Percentiles rank a stretch among this genome's conserved stretches.
Evolutionary conservation across 2,888 invertebrate species (phyloP).

Genomic region (Cylindroiulus punctatus): DNA sequence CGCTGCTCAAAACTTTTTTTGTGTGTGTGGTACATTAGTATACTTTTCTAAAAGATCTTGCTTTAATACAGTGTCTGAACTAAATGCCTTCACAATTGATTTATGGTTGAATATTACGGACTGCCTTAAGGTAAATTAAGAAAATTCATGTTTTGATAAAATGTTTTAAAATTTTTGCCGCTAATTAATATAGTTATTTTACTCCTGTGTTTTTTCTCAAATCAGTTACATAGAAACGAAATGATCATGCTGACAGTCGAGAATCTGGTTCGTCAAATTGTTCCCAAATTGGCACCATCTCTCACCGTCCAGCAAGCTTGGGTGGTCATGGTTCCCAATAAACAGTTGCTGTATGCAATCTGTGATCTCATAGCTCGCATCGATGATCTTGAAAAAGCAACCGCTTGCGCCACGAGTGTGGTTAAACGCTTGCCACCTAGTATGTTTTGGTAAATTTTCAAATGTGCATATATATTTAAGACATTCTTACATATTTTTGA

Average conservation of each 20-base stretch:
- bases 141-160: background rate
- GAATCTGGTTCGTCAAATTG: conserved; percentile 23
- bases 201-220: background rate
- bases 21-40: background rate
- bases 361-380: conserved; percentile 36
- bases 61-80: background rate
- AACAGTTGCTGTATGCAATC: background rate
- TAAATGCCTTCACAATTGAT: background rate
- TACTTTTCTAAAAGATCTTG: background rate
- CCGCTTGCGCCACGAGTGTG: conserved; percentile 30
- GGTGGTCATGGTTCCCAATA: conserved; percentile 19
- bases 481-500: background rate
- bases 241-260: conserved; percentile 39
- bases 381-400: conserved; percentile 43
- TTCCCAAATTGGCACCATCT: conserved; percentile 31
- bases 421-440: conserved; percentile 35
- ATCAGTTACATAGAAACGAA: background rate
- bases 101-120: background rate
- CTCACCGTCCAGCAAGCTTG: conserved; percentile 8
- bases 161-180: too few species aligned
- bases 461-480: background rate
- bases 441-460: background rate
- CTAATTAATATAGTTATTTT: too few species aligned
- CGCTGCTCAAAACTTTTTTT: background rate
- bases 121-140: conserved; percentile 22